phyloP scores from a whole-genome alignment of 2,797 vertebrate species.

The Parambassis ranga region DNA sequence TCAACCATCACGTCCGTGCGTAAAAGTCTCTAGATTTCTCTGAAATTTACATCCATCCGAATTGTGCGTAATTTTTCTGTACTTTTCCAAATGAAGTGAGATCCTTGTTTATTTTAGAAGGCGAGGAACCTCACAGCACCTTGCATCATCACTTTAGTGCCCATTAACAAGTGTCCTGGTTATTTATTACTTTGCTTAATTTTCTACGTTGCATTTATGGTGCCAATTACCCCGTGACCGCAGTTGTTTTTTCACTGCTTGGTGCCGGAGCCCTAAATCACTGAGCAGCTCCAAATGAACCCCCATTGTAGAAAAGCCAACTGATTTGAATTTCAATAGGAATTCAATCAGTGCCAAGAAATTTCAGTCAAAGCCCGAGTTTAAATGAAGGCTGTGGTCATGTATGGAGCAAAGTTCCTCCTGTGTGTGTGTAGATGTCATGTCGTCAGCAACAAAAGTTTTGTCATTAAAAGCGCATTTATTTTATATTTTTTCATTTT shows the following conservation, averaged over 20 bases:
- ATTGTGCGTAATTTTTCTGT: background rate
- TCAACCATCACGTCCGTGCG: too few species aligned
- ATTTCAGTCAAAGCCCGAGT: slow-evolving; percentile 64
- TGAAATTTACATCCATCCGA: background rate
- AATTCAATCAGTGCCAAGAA: slow-evolving; percentile 70
- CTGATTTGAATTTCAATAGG: slow-evolving; percentile 81
- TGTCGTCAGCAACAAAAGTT: slow-evolving; percentile 1
- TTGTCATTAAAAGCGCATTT: background rate
- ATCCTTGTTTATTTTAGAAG: slow-evolving; percentile 26
- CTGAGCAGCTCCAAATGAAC: slow-evolving; percentile 65
- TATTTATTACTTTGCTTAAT: slow-evolving; percentile 76
- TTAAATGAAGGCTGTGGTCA: slow-evolving; percentile 46
- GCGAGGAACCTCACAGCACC: slow-evolving; percentile 20
- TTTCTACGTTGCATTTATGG: slow-evolving; percentile 76
- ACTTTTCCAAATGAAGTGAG: background rate
- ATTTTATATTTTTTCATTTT: background rate
- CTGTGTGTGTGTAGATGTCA: slow-evolving; percentile 41
- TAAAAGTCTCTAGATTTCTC: background rate
- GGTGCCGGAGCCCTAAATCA: slow-evolving; percentile 75
- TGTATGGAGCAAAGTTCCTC: slow-evolving; percentile 41
- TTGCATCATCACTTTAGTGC: slow-evolving; percentile 57
- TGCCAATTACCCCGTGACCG: slow-evolving; percentile 71
- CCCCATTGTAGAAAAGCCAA: slow-evolving; percentile 69
- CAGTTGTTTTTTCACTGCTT: slow-evolving; percentile 72
- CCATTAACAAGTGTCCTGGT: slow-evolving; percentile 71